These are phyloP conservation scores for Petrosia ficiformis DNA, from an alignment of 37 sponge, comb jelly and placozoan genomes.

Conservation along the genomic window DNA sequence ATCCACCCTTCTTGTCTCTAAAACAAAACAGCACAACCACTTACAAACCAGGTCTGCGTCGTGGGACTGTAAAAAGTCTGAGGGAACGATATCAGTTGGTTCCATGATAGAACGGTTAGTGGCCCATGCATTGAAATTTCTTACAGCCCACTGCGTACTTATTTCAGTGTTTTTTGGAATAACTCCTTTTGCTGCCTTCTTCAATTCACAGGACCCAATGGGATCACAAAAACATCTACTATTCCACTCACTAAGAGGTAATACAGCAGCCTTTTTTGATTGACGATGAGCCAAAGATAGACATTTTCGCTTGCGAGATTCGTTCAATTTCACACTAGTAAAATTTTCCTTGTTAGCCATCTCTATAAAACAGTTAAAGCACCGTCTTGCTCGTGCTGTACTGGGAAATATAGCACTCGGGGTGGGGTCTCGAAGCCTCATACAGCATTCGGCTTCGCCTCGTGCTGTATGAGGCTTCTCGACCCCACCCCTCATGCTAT, in stretches of 20 bases:
- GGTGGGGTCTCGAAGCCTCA: too few species aligned
- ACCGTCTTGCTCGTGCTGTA: background rate
- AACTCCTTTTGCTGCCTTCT: background rate
- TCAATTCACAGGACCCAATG: background rate
- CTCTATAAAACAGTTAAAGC: background rate
- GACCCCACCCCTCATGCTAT: too few species aligned
- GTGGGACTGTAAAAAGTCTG: background rate
- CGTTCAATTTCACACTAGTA: too few species aligned
- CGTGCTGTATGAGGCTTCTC: too few species aligned
- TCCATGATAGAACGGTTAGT: background rate
- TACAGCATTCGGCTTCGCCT: too few species aligned
- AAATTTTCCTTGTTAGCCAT: too few species aligned
- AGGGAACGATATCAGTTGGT: background rate
- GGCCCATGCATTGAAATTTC: conserved; percentile 7
- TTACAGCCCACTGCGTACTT: conserved; percentile 9
- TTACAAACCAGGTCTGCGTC: conserved; percentile 1
- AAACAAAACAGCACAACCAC: background rate
- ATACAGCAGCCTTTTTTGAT: too few species aligned
- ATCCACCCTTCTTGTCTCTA: conserved; percentile 18
- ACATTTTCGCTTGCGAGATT: too few species aligned
- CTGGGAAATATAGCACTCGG: conserved; percentile 1
- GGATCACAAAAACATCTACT: background rate
- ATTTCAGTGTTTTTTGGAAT: background rate
- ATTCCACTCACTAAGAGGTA: background rate
- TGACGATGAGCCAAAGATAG: too few species aligned